These are phyloP conservation scores for Amblyopsis hoosieri DNA, from an alignment of 2,797 vertebrate genomes.

Conservation along the genomic window DNA sequence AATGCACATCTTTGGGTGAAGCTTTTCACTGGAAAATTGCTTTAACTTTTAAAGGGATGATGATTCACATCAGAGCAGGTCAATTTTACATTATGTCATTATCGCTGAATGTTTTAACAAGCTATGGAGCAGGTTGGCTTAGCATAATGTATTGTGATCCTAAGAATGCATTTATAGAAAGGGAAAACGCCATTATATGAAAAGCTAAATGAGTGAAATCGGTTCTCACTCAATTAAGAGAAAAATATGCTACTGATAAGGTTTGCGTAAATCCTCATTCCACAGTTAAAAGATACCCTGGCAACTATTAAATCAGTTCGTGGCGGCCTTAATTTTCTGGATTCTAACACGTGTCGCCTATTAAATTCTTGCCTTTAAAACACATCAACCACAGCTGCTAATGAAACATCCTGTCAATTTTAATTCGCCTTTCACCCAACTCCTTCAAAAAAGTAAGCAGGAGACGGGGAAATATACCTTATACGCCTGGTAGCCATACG, in stretches of 20 bases:
- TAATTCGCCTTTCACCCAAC: conserved; percentile 65
- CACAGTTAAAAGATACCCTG: conserved; percentile 9
- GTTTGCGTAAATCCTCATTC: conserved; percentile 21
- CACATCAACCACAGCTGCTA: conserved; percentile 21
- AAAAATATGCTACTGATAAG: conserved; percentile 11
- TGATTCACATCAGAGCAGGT: conserved; percentile 91
- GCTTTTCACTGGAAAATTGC: conserved; percentile 98
- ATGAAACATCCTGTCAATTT: conserved; percentile 59
- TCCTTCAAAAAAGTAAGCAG: not conserved
- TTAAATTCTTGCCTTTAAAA: conserved; percentile 39
- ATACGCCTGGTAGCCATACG: not conserved
- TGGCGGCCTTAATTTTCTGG: conserved; percentile 37
- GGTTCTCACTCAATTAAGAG: conserved; percentile 1
- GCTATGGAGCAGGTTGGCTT: conserved; percentile 84
- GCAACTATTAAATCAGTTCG: conserved; percentile 25
- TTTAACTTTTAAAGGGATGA: conserved; percentile 98
- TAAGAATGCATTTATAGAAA: conserved; percentile 50
- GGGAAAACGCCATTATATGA: conserved; percentile 53
- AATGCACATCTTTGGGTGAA: conserved; percentile 92
- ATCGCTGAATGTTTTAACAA: conserved; percentile 94
- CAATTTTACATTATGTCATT: conserved; percentile 95
- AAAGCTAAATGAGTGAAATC: conserved; percentile 41
- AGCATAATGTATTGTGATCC: conserved; percentile 85
- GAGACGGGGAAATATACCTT: too few species aligned
- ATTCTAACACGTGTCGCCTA: conserved; percentile 35